phyloP scores from a whole-genome alignment of 92 coral and sea anemone species.

The Heliopora coerulea region DNA sequence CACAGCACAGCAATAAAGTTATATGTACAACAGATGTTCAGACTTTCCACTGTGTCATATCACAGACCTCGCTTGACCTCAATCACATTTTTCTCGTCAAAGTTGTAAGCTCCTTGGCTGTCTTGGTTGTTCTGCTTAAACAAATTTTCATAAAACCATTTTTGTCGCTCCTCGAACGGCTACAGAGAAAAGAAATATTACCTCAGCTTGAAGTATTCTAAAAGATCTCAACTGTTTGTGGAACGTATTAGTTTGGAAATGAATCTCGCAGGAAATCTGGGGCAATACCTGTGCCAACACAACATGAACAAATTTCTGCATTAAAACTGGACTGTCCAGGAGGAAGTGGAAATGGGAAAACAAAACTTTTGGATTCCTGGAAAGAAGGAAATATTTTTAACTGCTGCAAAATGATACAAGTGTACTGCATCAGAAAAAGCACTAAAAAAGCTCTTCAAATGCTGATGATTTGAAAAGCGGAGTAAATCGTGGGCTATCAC shows the following conservation, averaged over 20 bases:
- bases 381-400: not conserved
- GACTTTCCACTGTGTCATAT: no score
- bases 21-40: no score
- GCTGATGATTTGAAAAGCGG: no score
- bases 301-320: slow-evolving; percentile 57
- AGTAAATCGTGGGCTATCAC: no score
- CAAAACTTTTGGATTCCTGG: slow-evolving; percentile 52
- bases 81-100: slow-evolving; percentile 54
- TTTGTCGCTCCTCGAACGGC: slow-evolving; percentile 58
- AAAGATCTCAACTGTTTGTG: no score
- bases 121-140: slow-evolving; percentile 45
- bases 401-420: no score
- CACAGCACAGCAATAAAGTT: no score
- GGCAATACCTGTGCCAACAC: slow-evolving; percentile 47
- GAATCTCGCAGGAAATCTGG: not conserved
- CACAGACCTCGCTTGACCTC: slow-evolving; percentile 57
- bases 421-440: no score
- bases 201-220: not conserved
- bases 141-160: slow-evolving; percentile 56
- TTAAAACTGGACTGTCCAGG: slow-evolving; percentile 54
- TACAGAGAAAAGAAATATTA: slow-evolving; percentile 8
- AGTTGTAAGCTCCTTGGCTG: slow-evolving; percentile 29
- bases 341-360: slow-evolving; percentile 60
- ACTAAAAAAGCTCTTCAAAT: no score
- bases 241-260: no score